A percentile compares a stretch with the other conserved stretches of the same genome.
Conservation (phyloP, 2,113 vertebrate genomes). For the Ochotona princeps region DNA sequence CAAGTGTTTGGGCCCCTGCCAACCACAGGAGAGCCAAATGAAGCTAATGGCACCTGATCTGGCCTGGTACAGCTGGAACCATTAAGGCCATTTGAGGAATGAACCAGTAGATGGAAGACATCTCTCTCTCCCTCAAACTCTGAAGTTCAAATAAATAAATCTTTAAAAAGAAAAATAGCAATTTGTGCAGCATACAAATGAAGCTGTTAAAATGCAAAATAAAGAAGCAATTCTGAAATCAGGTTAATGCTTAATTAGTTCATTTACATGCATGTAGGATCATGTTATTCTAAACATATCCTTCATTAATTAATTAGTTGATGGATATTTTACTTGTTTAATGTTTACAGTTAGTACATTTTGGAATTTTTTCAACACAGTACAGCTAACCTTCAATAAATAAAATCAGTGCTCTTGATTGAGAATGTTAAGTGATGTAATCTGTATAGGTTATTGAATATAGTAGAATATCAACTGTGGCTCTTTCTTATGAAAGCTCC, state of each 20-base stretch:
- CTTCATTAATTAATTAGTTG: conserved; percentile 10
- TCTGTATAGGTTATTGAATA: neutral
- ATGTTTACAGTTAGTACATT: neutral
- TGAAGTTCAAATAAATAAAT: too few relatives aligned
- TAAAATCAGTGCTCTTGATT: neutral
- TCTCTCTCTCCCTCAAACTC: too few relatives aligned
- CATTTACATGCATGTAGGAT: neutral
- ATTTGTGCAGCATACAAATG: neutral
- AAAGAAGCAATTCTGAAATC: neutral
- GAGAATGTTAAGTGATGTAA: neutral
- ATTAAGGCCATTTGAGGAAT: too few relatives aligned
- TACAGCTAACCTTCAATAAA: neutral
- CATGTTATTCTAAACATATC: neutral
- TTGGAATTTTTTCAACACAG: neutral
- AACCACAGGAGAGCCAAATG: too few relatives aligned
- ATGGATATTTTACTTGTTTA: neutral
- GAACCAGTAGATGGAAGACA: too few relatives aligned
- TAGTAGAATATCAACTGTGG: neutral
- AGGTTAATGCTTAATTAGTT: neutral
- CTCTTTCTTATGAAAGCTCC: neutral
- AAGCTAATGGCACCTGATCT: too few relatives aligned
- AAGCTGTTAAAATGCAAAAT: neutral
- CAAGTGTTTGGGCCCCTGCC: too few relatives aligned
- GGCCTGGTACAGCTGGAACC: too few relatives aligned
- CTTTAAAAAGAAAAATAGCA: too few relatives aligned